Evolutionary conservation across 2,888 invertebrate species (phyloP).

Genomic region (Latrodectus hesperus): DNA sequence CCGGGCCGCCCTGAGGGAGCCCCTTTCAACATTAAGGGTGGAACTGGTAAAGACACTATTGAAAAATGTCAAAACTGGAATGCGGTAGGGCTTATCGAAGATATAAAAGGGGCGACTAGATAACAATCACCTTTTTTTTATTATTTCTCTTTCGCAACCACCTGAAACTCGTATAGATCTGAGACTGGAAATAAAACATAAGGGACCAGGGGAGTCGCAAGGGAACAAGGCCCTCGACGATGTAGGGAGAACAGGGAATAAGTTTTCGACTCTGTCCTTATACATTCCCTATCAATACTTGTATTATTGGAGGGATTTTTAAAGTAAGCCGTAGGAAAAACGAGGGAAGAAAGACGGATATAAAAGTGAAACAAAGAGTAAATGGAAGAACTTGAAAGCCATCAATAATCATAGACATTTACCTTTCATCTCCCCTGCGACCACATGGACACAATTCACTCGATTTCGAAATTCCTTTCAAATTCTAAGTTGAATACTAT

Average conservation of each 20-base stretch:
- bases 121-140: conserved; percentile 21
- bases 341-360: conserved; percentile 3
- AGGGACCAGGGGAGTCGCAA: conserved; percentile 30
- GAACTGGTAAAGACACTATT: conserved; percentile 41
- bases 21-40: conserved; percentile 7
- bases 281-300: neutral
- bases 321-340: neutral
- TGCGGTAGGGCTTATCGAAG: conserved; percentile 25
- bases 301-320: conserved; percentile 15
- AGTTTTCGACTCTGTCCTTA: neutral
- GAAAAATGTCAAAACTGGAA: conserved; percentile 33
- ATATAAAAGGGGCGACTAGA: conserved; percentile 29
- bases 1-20: neutral
- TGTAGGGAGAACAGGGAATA: neutral
- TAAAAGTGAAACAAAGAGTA: neutral
- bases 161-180: neutral
- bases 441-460: too few relatives aligned
- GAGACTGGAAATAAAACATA: conserved; percentile 24
- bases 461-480: too few relatives aligned
- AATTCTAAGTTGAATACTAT: too few relatives aligned
- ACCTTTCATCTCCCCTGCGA: neutral
- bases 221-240: conserved; percentile 16
- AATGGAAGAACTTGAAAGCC: neutral
- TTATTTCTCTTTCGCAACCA: too few relatives aligned
- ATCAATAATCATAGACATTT: neutral